Base-by-base conservation (phyloP, 2,888 invertebrate species). In the Caprella mutica region DNA sequence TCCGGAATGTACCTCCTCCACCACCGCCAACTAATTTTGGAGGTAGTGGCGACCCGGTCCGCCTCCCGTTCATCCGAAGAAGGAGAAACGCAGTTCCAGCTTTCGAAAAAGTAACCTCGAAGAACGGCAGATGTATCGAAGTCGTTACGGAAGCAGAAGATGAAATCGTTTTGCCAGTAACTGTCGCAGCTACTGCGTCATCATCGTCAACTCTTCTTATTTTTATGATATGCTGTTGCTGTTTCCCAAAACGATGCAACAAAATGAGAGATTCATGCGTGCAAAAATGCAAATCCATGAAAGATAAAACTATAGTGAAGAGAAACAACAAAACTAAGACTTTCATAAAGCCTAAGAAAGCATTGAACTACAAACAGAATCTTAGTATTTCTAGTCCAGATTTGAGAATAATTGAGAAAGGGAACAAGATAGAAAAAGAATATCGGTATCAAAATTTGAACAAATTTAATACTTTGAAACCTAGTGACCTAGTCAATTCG, bases 101-200 rank as follows among this genome's bases (percentile, higher is more conserved):
- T 2, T 33, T 17, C 19, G 19, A 30, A 17, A 33, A 50, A 38
- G 33, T 24, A 17, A 24, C 21, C 24, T 29, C 29, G 1, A 9
- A 48, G 12, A 43, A 39, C 24, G 29, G 48, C n/a, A 55, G 65
- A 23, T 55, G 58, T 14, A 62, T 65, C 24, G 56, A 67, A 27
- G 50, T 61, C 5, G 67, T 66, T 2, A 43, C 52, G 6, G 55
- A 52, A 21, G 62, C 60, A 27, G 48, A 55, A 14, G 54, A 55
- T 12, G 58, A 65, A 30, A 61, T 65, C 8, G 48, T 56, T 5
- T 50, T 65, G n/a, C 66, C 66, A 50, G 65, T 67, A 5, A 66
- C 67, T 8, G 56, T 67, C 5, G 65, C 67, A 8, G 60, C 65
- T 9, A 61, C 65, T 8, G 65, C 66, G 5, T 66, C 68, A 19